Conservation (phyloP, 2,113 vertebrate species). For the Sylvietta virens region DNA sequence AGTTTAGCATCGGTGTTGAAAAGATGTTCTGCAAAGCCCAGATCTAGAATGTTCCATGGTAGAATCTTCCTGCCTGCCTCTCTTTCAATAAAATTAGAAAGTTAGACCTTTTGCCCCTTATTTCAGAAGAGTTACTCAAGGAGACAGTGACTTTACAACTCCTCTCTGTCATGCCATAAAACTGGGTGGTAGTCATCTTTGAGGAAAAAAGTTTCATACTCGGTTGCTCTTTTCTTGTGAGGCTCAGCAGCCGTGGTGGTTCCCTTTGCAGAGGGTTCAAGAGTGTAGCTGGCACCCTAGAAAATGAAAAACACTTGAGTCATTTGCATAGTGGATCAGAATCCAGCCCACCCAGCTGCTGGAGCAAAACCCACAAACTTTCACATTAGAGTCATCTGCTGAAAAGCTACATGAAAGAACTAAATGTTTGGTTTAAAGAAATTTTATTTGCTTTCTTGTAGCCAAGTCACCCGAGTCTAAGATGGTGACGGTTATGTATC, state of each 20-base stretch:
- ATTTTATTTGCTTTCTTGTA: conserved; percentile 7
- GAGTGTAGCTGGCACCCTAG: not conserved
- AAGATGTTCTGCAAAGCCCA: not conserved
- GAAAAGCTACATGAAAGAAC: not conserved
- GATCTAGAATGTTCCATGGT: not conserved
- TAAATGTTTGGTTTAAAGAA: conserved; percentile 2
- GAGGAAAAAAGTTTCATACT: not conserved
- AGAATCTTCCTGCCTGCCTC: not conserved
- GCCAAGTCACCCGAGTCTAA: not conserved
- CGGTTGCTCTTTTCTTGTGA: not conserved
- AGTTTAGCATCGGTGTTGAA: not conserved
- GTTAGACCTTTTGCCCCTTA: not conserved
- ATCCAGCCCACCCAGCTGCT: not conserved
- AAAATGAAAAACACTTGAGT: conserved; percentile 22
- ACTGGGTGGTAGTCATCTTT: not conserved
- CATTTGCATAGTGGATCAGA: conserved; percentile 33
- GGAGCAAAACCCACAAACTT: conserved; percentile 32
- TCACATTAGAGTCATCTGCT: conserved; percentile 44
- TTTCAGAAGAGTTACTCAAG: not conserved
- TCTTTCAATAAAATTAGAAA: not conserved
- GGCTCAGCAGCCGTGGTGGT: not conserved
- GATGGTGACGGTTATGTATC: not conserved
- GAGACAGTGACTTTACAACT: not conserved
- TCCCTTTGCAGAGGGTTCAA: not conserved
- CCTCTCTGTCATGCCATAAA: not conserved